Conservation (phyloP, 2,797 vertebrate species). For the Bucorvus abyssinicus region DNA sequence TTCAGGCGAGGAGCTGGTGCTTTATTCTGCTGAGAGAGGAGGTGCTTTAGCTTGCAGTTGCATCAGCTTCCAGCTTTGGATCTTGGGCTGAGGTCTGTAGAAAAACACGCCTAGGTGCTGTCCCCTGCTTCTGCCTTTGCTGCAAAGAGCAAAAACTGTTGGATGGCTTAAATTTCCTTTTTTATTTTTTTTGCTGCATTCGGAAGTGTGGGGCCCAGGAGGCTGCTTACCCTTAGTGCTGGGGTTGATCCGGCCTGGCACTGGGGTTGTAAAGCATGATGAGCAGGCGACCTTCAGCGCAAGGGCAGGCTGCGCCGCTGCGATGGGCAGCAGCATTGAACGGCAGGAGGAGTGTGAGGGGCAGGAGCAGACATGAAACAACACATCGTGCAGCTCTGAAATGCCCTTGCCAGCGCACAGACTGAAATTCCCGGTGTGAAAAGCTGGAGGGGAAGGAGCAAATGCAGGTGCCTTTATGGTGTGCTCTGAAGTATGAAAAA, state of each 20-base stretch:
- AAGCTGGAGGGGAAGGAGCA: background rate
- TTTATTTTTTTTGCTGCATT: too few species aligned
- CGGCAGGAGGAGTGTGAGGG: background rate
- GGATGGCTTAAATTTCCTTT: background rate
- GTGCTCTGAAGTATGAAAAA: background rate
- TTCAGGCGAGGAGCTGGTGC: background rate
- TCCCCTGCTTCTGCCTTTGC: background rate
- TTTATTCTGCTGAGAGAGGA: conserved; percentile 1
- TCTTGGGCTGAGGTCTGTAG: background rate
- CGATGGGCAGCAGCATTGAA: background rate
- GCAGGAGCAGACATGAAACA: background rate
- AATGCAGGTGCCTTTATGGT: background rate
- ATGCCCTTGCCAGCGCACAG: background rate
- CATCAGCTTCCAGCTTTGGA: conserved; percentile 30
- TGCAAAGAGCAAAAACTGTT: background rate
- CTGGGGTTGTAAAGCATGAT: background rate
- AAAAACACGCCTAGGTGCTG: background rate
- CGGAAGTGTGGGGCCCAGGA: background rate
- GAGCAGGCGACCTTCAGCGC: conserved; percentile 25
- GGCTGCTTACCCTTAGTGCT: background rate
- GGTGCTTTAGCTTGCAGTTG: conserved; percentile 21
- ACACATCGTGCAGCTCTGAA: background rate
- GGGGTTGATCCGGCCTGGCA: rapidly evolving
- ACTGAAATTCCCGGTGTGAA: background rate
- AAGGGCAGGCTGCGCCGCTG: conserved; percentile 33